Conservation (phyloP, 2,797 vertebrate species). For the Crypturellus tataupa region DNA sequence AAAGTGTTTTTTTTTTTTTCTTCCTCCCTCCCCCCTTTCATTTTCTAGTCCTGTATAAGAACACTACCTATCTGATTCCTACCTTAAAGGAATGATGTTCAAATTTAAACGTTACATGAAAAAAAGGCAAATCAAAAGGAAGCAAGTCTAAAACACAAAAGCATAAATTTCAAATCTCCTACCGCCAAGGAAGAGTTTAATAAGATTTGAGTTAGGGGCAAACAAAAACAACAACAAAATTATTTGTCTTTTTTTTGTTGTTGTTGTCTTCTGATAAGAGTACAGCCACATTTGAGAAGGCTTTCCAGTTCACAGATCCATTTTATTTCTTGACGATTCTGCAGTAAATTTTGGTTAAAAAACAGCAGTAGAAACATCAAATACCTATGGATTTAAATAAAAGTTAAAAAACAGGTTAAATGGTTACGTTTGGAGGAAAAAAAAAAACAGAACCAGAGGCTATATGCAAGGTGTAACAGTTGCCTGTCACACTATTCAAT, state of each 20-base stretch:
- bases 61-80: background rate
- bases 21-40: too few relatives aligned
- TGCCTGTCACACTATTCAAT: background rate
- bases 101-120: background rate
- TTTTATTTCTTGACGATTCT: background rate
- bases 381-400: background rate
- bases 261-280: background rate
- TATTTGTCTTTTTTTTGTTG: background rate
- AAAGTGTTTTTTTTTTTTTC: too few relatives aligned
- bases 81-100: background rate
- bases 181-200: accelerated
- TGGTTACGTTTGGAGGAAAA: background rate
- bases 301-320: background rate
- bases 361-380: background rate
- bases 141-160: background rate
- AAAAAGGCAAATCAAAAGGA: background rate
- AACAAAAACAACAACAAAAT: background rate
- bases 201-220: background rate
- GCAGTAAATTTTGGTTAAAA: background rate
- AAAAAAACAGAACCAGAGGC: background rate
- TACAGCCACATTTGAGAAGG: background rate
- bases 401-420: background rate
- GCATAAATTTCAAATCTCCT: background rate
- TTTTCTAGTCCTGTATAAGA: background rate
- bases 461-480: background rate